phyloP scores from a whole-genome alignment of 2,113 vertebrate genomes.

The Hemichromis elongatus region DNA sequence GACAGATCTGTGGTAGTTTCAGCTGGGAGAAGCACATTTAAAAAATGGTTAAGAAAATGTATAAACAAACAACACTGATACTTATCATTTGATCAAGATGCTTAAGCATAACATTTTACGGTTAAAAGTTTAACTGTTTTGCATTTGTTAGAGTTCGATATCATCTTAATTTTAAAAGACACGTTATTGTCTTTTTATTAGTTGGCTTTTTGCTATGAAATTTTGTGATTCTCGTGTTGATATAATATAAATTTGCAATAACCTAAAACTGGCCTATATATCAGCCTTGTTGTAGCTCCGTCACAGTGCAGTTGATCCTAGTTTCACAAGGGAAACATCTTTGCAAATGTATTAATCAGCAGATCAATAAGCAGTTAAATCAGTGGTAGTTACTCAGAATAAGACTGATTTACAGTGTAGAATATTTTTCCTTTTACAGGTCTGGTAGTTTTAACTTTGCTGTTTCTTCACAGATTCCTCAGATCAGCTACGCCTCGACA shows the following conservation, averaged over 20 bases:
- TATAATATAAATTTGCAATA: background rate
- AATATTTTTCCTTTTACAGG: too few species aligned
- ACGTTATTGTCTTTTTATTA: background rate
- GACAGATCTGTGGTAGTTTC: background rate
- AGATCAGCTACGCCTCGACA: constrained; percentile 98
- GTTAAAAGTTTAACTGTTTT: background rate
- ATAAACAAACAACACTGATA: background rate
- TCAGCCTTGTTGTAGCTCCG: background rate
- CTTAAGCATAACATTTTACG: background rate
- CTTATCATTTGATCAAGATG: background rate
- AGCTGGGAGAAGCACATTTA: background rate
- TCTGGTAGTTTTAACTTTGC: background rate
- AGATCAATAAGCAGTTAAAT: background rate
- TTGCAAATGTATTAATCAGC: background rate
- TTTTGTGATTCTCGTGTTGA: background rate
- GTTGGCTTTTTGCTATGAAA: background rate
- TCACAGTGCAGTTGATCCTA: background rate
- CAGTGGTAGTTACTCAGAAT: background rate
- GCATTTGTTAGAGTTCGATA: background rate
- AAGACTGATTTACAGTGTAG: background rate
- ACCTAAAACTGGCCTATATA: background rate
- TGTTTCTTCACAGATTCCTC: constrained; percentile 85
- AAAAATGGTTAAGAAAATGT: background rate
- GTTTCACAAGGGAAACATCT: background rate
- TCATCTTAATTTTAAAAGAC: background rate